Base-by-base conservation (phyloP, 2,113 vertebrate species). In the Micromys minutus region DNA sequence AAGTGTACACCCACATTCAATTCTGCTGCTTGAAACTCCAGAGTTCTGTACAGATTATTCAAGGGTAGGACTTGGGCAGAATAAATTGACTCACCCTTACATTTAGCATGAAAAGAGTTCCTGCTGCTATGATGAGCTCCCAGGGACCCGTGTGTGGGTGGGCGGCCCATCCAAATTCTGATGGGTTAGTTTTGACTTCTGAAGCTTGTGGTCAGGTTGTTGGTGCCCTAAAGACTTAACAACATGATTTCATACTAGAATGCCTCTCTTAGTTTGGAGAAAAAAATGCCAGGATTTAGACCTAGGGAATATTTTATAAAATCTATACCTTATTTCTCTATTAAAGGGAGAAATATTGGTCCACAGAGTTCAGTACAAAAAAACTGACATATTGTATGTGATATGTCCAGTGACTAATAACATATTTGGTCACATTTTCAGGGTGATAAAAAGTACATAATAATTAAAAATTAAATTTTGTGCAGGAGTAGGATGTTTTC, bases 401-500 rank as follows among this genome's bases (percentile, higher is more conserved):
- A 21, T 72, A 63, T 9, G 6, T 59, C 45, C 21, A 55, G 31
- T 89, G 74, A 94, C 77, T 83, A 89, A 36, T 69, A 76, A 75
- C 39, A 67, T 24, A 92, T 87, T 55, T 83, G n/a, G 29, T 72
- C 84, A 17, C 67, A 39, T 86, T 89, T 96, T 90, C 65, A 83
- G 55, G 55, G 39, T 75, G 36, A 6, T 65, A 36, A 71, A 50
- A 94, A 89, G 79, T 24, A 29, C n/a, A 6, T 9, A 72, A 7
- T 90, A 84, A 87, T 79, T 83, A 91, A 95, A 96, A 93, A 83
- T 87, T 69, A 55, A 16, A 87, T 95, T 97, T 89, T 89, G 19
- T 29, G 39, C 29, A 24, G 92, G 24, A 55, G 93, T 84, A 77
- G 69, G 11, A 52, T 71, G 7, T n/a, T 81, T 65, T 90, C 5